Conservation (phyloP, 1,140 invertebrate species). For the Papilio machaon region DNA sequence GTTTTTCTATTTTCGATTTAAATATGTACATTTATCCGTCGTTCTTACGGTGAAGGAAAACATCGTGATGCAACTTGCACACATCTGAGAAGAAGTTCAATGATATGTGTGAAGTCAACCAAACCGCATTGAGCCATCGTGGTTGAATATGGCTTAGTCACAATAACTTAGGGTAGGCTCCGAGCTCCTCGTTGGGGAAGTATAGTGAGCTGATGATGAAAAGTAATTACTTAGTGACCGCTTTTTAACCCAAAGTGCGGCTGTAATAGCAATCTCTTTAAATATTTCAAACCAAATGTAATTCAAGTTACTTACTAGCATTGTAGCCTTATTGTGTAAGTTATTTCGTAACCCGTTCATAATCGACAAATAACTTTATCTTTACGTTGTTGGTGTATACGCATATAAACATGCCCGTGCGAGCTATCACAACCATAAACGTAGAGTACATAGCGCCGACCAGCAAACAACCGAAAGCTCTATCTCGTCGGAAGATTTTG, state of each 20-base stretch:
- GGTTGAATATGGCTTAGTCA: too few species aligned
- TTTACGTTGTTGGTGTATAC: constrained; percentile 9
- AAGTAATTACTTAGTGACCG: neutral
- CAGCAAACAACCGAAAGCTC: constrained; percentile 46
- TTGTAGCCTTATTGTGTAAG: neutral
- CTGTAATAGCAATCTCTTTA: neutral
- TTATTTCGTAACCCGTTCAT: neutral
- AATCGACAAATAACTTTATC: constrained; percentile 28
- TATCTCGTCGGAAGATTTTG: constrained; percentile 53
- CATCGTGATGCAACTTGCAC: too few species aligned
- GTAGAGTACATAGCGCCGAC: constrained; percentile 42
- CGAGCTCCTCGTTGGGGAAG: too few species aligned
- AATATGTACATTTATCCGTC: too few species aligned
- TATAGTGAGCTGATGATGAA: too few species aligned
- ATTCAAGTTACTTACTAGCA: neutral
- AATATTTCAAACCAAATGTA: neutral
- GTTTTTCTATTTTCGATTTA: too few species aligned
- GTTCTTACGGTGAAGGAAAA: too few species aligned
- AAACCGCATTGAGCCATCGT: too few species aligned
- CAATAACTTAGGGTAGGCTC: too few species aligned
- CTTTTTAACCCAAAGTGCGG: too few species aligned
- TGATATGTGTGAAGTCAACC: too few species aligned
- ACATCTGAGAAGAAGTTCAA: too few species aligned
- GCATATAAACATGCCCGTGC: constrained; percentile 21
- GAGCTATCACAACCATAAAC: constrained; percentile 39